Evolutionary conservation across 2,113 vertebrate species (phyloP).

Genomic region (Poeciliopsis retropinna): DNA sequence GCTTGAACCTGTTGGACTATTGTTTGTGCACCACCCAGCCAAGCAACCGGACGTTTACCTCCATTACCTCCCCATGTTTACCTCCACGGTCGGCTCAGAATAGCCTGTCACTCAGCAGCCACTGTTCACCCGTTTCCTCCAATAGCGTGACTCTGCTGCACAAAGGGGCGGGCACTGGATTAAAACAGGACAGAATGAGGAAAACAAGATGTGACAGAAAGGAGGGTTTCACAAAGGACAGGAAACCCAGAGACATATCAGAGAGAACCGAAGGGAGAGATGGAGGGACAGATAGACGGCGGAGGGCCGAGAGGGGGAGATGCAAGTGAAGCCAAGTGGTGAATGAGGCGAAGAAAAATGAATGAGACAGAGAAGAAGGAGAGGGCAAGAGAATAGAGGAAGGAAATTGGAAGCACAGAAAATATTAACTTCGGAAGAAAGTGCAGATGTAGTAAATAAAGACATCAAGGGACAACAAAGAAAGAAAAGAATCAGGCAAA

Average conservation of each 20-base stretch:
- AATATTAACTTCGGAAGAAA: slow-evolving; percentile 17
- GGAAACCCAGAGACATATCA: slow-evolving; percentile 73
- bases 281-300: slow-evolving; percentile 51
- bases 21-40: slow-evolving; percentile 60
- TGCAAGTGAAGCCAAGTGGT: slow-evolving; percentile 19
- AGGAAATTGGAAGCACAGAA: slow-evolving; percentile 15
- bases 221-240: slow-evolving; percentile 71
- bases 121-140: slow-evolving; percentile 73
- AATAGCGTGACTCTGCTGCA: slow-evolving; percentile 73
- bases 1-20: slow-evolving; percentile 32
- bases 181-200: slow-evolving; percentile 76
- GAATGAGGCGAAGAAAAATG: slow-evolving; percentile 15
- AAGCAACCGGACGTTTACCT: slow-evolving; percentile 63
- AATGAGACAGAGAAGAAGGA: slow-evolving; percentile 15
- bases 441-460: slow-evolving; percentile 18
- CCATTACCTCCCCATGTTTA: slow-evolving; percentile 76
- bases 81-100: slow-evolving; percentile 63
- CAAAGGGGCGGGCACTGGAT: slow-evolving; percentile 50
- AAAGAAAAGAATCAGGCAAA: slow-evolving; percentile 21
- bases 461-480: slow-evolving; percentile 8
- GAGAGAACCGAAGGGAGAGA: slow-evolving; percentile 50
- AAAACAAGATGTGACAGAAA: slow-evolving; percentile 78
- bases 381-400: slow-evolving; percentile 21
- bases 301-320: not conserved
- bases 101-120: slow-evolving; percentile 75